Percentiles rank a stretch among this genome's conserved stretches.
Evolutionary conservation across 2,113 vertebrate species (phyloP).

Genomic region (Grus americana): DNA sequence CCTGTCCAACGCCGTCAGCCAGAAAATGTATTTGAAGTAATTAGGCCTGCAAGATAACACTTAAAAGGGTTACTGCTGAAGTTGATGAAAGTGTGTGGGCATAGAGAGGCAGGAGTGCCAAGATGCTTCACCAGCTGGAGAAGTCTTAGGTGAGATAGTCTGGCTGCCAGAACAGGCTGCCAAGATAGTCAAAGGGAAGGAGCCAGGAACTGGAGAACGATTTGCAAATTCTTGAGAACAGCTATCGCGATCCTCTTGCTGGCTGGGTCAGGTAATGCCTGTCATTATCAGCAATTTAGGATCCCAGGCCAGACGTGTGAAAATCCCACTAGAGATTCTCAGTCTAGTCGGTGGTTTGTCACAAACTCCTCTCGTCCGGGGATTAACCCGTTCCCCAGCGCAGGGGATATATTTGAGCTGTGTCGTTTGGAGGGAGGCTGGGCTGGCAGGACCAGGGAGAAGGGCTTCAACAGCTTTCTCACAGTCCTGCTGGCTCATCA

Average conservation of each 20-base stretch:
- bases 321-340: slow-evolving; percentile 6
- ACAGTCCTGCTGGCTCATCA: neutral
- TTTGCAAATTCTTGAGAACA: slow-evolving; percentile 57
- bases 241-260: slow-evolving; percentile 28
- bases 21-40: slow-evolving; percentile 65
- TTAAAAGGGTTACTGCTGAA: slow-evolving; percentile 68
- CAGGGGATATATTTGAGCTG: neutral
- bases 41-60: slow-evolving; percentile 67
- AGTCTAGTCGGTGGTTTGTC: neutral
- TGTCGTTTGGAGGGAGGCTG: rapidly evolving
- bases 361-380: neutral
- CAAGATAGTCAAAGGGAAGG: slow-evolving; percentile 66
- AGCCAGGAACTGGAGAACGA: slow-evolving; percentile 58
- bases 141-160: slow-evolving; percentile 63
- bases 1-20: slow-evolving; percentile 13
- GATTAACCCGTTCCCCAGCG: neutral
- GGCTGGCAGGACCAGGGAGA: neutral
- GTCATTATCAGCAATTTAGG: slow-evolving; percentile 8
- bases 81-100: slow-evolving; percentile 59
- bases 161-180: slow-evolving; percentile 69
- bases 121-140: slow-evolving; percentile 67
- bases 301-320: slow-evolving; percentile 13
- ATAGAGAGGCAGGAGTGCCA: slow-evolving; percentile 55
- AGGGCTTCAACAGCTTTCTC: neutral
- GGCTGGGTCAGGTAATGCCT: slow-evolving; percentile 59